Evolutionary conservation across 2,113 vertebrate species (phyloP).

Genomic region (Vidua macroura): DNA sequence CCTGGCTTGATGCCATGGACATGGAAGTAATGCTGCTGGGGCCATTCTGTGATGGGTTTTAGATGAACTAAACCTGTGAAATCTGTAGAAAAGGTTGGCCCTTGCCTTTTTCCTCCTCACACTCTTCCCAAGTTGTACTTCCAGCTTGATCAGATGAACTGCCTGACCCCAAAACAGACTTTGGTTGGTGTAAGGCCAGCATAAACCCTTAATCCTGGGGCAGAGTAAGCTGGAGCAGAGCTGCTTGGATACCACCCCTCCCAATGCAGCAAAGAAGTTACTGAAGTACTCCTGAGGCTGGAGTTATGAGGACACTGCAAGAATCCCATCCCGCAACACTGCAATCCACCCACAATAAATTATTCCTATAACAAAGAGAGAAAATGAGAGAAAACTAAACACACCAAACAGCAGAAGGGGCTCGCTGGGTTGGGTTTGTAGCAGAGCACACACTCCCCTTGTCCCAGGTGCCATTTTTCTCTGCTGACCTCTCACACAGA

Average conservation of each 20-base stretch:
- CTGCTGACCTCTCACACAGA: background rate
- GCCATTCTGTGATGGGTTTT: background rate
- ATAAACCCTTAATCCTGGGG: background rate
- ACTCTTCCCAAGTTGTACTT: background rate
- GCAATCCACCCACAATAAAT: background rate
- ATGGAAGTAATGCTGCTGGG: fast-evolving
- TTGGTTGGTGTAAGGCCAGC: background rate
- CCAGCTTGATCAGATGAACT: background rate
- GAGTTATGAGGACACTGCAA: background rate
- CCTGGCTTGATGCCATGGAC: fast-evolving
- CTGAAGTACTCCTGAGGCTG: fast-evolving
- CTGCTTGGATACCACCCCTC: background rate
- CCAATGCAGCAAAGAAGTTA: background rate
- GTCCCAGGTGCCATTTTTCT: background rate
- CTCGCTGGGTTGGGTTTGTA: fast-evolving
- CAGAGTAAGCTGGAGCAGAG: background rate
- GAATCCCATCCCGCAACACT: fast-evolving
- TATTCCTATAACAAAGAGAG: background rate
- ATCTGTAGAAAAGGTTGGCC: background rate
- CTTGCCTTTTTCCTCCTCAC: background rate
- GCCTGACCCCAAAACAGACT: background rate
- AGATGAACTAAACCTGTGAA: background rate
- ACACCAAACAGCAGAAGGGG: background rate
- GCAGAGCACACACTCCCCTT: background rate
- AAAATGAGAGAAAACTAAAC: background rate